Conservation (phyloP, 2,888 invertebrate genomes). For the Sarcophaga rosellei region DNA sequence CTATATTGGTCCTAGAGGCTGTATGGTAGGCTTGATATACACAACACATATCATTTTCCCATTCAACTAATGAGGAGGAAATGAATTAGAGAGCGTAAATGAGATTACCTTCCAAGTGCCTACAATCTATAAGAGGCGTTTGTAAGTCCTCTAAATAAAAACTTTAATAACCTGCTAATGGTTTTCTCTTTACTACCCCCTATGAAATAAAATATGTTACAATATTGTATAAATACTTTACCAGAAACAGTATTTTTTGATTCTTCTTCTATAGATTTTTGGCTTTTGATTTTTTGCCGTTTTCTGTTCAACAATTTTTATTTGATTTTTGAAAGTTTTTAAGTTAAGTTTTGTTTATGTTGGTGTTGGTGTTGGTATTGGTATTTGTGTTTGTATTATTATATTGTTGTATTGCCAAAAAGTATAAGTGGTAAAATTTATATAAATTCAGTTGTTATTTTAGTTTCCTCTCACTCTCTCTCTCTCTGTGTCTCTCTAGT, state of each 20-base stretch:
- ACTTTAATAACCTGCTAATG: no score
- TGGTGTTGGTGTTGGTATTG: no score
- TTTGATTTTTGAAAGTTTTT: slow-evolving; percentile 44
- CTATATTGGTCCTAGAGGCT: no score
- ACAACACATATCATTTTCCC: no score
- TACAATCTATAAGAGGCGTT: no score
- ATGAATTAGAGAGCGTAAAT: no score
- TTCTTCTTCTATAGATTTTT: slow-evolving; percentile 29
- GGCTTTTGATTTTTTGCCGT: slow-evolving; percentile 48
- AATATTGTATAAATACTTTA: slow-evolving; percentile 23
- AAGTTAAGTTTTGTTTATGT: slow-evolving; percentile 53
- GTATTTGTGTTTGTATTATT: no score
- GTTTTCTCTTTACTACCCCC: no score
- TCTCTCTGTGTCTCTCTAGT: background rate
- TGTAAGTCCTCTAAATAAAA: no score
- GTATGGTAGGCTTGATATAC: no score
- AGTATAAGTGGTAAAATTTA: slow-evolving; percentile 68
- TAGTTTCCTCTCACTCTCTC: slow-evolving; percentile 3
- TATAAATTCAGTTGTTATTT: slow-evolving; percentile 41
- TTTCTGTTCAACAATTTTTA: background rate
- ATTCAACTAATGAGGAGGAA: no score
- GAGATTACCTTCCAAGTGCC: no score
- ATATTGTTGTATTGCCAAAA: slow-evolving; percentile 74
- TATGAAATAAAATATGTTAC: slow-evolving; percentile 47
- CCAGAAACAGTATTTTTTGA: background rate